A percentile compares a stretch with the other conserved stretches of the same genome.
These are phyloP conservation scores for Axea sp. DNA, from an alignment of 2,888 invertebrate species.

Conservation along the genomic window DNA sequence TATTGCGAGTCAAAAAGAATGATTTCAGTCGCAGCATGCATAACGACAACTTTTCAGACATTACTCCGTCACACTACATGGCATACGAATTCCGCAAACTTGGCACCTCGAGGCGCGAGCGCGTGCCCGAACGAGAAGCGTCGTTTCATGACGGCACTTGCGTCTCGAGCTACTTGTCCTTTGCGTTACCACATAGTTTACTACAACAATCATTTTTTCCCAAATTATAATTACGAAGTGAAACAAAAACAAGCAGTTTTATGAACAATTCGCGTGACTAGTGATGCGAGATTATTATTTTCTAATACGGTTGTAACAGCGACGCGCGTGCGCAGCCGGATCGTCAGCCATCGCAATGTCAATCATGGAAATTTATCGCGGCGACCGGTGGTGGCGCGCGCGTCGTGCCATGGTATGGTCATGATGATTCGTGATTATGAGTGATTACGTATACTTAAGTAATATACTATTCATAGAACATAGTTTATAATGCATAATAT, in stretches of 20 bases:
- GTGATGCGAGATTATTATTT: conserved; percentile 60
- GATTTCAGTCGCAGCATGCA: not conserved
- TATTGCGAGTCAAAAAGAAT: too few relatives aligned
- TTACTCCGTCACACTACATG: not conserved
- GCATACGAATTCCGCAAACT: conserved; percentile 5
- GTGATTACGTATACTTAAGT: conserved; percentile 60
- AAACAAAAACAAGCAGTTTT: conserved; percentile 3
- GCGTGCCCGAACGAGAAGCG: not conserved
- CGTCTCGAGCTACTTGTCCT: not conserved
- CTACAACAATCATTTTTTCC: conserved; percentile 17
- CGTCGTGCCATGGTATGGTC: conserved; percentile 46
- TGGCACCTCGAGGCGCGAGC: conserved; percentile 1
- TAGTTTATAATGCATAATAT: conserved; percentile 63
- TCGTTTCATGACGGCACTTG: conserved; percentile 11
- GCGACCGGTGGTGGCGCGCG: conserved; percentile 43
- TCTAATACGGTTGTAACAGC: conserved; percentile 57
- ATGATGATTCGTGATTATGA: conserved; percentile 61
- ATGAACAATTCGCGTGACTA: conserved; percentile 48
- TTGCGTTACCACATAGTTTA: conserved; percentile 19
- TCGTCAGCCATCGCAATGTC: conserved; percentile 51
- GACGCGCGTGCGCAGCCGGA: conserved; percentile 40
- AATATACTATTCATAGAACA: conserved; percentile 61
- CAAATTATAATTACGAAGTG: conserved; percentile 1
- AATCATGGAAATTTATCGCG: conserved; percentile 55
- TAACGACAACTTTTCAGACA: too few relatives aligned